Evolutionary conservation across 2,797 vertebrate species (phyloP), one percentile per base, ranked within the genome.

Genomic region (Tadarida brasiliensis): DNA sequence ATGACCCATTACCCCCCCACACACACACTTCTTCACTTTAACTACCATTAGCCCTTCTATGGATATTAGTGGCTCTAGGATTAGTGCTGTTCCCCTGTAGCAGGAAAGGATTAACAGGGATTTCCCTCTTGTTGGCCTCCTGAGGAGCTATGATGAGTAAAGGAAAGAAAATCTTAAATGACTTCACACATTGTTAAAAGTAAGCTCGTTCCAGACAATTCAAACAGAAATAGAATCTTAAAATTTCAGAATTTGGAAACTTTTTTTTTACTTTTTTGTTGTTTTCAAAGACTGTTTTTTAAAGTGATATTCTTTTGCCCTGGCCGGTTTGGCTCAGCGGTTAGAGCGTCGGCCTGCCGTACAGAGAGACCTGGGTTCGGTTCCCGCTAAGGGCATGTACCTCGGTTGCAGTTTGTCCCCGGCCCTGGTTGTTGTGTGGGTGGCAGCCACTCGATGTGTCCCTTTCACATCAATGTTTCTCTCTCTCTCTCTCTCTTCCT

Each of bases 91-190:
- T 94, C 57, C 20, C 47, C 35, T 87, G 73, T 28, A 90, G 44
- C 59, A 93, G 86, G 74, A 96, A 96, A 47, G 61, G 84, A 94
- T 96, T 96, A 95, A 77, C n/a, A 71, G 57, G 81, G 83, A 96
- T 96, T 95, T 95, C 44, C 65, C 59, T 68, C 44, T 91, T 93
- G 24, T 56, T 81, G 77, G 77, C 76, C 71, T 95, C 30, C n/a
- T 68, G 14, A 83, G 35, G 59, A 93, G 30, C 47, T 39, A 57
- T 92, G 91, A 90, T 85, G 70, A 91, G 35, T 77, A 93, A 93
- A 93, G 65, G 51, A 96, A 95, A 87, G 61, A 93, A 93, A 95
- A 85, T 92, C 19, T 91, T 94, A 81, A 84, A 56, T 95, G 39
- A 70, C 15, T 90, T 94, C 12, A 85, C 76, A 73, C 30, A 95